These are phyloP conservation scores for Panopea generosa DNA, from an alignment of 2,888 invertebrate genomes.

Conservation along the genomic window DNA sequence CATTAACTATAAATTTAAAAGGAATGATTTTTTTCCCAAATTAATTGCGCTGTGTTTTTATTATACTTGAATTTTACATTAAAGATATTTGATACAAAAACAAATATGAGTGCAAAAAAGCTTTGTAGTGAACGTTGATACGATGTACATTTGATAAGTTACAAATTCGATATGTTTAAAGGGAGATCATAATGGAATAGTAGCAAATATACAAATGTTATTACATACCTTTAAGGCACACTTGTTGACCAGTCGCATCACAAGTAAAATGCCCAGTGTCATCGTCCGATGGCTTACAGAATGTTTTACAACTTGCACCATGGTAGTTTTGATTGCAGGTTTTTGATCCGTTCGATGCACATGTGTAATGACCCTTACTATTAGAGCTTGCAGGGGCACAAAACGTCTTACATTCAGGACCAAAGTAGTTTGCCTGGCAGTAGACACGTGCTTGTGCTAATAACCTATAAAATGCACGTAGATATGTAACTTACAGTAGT, in stretches of 20 bases:
- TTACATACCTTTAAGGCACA: slow-evolving; percentile 46
- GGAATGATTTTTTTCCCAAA: no score
- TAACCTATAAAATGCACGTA: slow-evolving; percentile 20
- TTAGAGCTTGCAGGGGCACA: slow-evolving; percentile 35
- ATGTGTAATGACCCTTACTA: slow-evolving; percentile 50
- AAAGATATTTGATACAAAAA: no score
- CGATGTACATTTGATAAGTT: no score
- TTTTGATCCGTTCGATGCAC: slow-evolving; percentile 40
- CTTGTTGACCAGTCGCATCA: slow-evolving; percentile 30
- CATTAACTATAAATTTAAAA: no score
- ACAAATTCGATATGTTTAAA: no score
- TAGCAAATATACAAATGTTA: no score
- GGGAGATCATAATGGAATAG: no score
- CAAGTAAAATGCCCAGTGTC: slow-evolving; percentile 44
- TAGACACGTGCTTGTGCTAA: slow-evolving; percentile 49
- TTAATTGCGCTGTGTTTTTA: no score
- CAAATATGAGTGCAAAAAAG: no score
- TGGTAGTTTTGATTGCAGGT: slow-evolving; percentile 38
- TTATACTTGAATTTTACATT: no score
- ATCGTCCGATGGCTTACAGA: slow-evolving; percentile 31
- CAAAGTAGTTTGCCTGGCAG: slow-evolving; percentile 43
- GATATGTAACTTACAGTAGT: no score
- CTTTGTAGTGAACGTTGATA: no score
- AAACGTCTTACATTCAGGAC: slow-evolving; percentile 38
- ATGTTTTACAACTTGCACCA: slow-evolving; percentile 39